Evolutionary conservation across 1,140 invertebrate species (phyloP).

Genomic region (Megalopta genalis): DNA sequence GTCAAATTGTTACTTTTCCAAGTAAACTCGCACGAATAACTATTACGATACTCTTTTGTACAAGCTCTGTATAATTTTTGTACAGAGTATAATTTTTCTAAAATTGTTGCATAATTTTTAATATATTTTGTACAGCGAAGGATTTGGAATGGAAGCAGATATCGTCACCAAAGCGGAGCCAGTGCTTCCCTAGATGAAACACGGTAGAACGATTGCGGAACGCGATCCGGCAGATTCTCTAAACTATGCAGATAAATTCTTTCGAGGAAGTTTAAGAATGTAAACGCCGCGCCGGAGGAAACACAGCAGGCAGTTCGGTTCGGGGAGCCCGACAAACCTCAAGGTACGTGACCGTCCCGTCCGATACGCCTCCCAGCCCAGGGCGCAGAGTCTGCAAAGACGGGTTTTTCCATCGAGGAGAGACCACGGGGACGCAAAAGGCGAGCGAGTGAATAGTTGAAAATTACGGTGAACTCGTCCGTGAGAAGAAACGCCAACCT

Average conservation of each 20-base stretch:
- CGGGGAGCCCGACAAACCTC: background rate
- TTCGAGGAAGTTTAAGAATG: background rate
- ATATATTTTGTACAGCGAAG: no score
- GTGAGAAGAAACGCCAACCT: constrained; percentile 43
- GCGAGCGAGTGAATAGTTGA: constrained; percentile 60
- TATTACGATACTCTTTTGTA: no score
- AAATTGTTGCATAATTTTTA: no score
- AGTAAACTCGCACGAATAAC: no score
- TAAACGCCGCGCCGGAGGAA: background rate
- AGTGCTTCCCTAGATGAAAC: background rate
- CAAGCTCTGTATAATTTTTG: no score
- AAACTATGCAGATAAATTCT: background rate
- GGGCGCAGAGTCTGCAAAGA: background rate
- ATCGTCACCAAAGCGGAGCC: no score
- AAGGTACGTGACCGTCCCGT: background rate
- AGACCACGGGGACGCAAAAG: constrained; percentile 20
- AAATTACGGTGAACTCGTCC: constrained; percentile 61
- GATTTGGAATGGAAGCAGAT: no score
- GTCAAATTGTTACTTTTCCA: no score
- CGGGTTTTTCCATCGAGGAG: constrained; percentile 25
- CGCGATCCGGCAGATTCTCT: background rate
- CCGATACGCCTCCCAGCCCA: background rate
- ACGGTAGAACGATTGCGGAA: background rate
- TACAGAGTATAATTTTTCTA: no score
- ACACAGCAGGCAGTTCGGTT: background rate